Conservation (phyloP, 2,113 vertebrate species). For the Phoenicopterus ruber region DNA sequence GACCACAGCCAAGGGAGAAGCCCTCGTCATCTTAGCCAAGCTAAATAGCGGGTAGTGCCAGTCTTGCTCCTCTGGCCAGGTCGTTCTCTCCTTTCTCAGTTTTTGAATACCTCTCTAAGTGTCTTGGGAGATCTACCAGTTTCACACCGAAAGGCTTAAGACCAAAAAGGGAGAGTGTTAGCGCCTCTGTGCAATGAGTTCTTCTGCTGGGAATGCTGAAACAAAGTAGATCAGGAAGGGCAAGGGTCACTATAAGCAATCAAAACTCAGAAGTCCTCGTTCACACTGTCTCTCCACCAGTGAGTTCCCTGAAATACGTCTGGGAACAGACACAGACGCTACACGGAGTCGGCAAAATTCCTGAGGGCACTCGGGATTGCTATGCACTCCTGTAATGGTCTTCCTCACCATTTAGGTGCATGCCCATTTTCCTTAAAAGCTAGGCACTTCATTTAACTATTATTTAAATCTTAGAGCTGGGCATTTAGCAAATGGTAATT, state of each 20-base stretch:
- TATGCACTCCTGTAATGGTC: neutral
- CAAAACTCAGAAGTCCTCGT: neutral
- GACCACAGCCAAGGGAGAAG: neutral
- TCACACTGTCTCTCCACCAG: neutral
- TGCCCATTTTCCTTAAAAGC: neutral
- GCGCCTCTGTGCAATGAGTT: neutral
- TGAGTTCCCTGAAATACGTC: neutral
- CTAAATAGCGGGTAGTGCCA: neutral
- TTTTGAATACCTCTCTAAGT: neutral
- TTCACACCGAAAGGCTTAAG: neutral
- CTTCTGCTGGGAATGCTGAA: neutral
- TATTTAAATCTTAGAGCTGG: neutral
- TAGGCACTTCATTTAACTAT: neutral
- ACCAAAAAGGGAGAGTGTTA: neutral
- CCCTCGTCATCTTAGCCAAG: neutral
- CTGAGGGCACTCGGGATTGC: neutral
- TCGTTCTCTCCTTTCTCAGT: neutral
- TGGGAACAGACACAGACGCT: neutral
- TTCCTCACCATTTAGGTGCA: neutral
- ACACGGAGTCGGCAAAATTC: neutral
- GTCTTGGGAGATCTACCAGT: neutral
- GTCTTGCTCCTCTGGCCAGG: neutral
- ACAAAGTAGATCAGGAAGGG: neutral
- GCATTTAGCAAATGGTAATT: neutral
- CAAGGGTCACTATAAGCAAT: neutral